These are phyloP conservation scores for Mus caroli DNA, from an alignment of 2,797 vertebrate species.

Conservation along the genomic window DNA sequence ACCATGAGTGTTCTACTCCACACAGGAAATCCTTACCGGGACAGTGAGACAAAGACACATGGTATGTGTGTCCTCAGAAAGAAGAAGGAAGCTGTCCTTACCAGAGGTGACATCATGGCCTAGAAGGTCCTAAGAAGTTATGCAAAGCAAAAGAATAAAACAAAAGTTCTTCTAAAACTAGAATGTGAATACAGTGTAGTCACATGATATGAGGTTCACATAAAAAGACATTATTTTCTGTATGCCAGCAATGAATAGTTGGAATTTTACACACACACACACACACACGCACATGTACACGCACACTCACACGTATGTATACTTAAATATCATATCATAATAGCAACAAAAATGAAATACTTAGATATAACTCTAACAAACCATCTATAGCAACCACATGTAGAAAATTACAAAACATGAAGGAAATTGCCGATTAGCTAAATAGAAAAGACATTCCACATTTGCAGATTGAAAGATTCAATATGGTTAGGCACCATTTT, in stretches of 20 bases:
- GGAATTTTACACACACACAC: neutral
- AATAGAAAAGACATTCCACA: neutral
- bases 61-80: neutral
- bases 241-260: neutral
- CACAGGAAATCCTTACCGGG: neutral
- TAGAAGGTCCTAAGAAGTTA: neutral
- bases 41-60: neutral
- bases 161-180: neutral
- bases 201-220: neutral
- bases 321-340: neutral
- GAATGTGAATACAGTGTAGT: neutral
- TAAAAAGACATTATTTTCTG: neutral
- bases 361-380: slow-evolving; percentile 14
- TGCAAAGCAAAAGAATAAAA: neutral
- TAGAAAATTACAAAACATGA: slow-evolving; percentile 13
- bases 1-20: neutral
- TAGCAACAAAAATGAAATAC: neutral
- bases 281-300: neutral
- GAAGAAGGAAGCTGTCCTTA: neutral
- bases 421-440: neutral
- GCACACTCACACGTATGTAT: neutral
- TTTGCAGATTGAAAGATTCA: neutral
- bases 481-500: neutral
- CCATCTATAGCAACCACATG: neutral
- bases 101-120: too few relatives aligned